Percentiles rank a stretch among this genome's conserved stretches.
These are phyloP conservation scores for Leptonema lineaticorne DNA, from an alignment of 1,140 invertebrate genomes.

Conservation along the genomic window DNA sequence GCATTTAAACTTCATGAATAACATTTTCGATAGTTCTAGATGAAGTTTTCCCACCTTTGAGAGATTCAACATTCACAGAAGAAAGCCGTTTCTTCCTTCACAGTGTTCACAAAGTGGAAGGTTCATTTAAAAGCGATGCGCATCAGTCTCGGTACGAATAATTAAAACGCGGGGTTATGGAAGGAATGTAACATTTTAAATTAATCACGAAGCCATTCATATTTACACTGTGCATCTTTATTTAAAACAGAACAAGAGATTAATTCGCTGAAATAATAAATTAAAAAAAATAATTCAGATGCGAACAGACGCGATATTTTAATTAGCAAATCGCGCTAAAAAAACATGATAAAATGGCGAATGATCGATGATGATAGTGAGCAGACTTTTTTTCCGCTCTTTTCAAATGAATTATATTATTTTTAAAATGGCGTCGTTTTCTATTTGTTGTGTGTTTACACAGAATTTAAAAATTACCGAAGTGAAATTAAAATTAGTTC, in stretches of 20 bases:
- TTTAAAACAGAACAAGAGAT: neutral
- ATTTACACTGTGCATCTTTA: constrained; percentile 14
- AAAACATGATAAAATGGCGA: neutral
- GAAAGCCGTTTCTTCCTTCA: too few relatives aligned
- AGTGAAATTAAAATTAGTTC: too few relatives aligned
- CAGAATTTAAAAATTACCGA: too few relatives aligned
- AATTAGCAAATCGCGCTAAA: neutral
- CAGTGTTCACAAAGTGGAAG: too few relatives aligned
- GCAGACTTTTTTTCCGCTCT: too few relatives aligned
- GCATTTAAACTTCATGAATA: too few relatives aligned
- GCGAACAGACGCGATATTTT: neutral
- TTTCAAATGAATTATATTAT: too few relatives aligned
- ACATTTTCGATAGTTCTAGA: too few relatives aligned
- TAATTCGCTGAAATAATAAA: neutral
- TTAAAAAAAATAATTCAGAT: neutral
- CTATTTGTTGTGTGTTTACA: too few relatives aligned
- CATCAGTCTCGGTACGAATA: neutral
- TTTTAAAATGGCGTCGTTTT: too few relatives aligned
- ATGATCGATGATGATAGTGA: neutral
- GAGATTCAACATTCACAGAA: too few relatives aligned
- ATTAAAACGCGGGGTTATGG: neutral
- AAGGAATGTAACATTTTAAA: neutral
- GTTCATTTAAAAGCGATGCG: neutral
- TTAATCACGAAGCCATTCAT: constrained; percentile 21
- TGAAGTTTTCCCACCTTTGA: too few relatives aligned